A percentile compares a stretch with the other conserved stretches of the same genome.
phyloP scores from a whole-genome alignment of 2,797 vertebrate genomes.

The Ictinia mississippiensis region DNA sequence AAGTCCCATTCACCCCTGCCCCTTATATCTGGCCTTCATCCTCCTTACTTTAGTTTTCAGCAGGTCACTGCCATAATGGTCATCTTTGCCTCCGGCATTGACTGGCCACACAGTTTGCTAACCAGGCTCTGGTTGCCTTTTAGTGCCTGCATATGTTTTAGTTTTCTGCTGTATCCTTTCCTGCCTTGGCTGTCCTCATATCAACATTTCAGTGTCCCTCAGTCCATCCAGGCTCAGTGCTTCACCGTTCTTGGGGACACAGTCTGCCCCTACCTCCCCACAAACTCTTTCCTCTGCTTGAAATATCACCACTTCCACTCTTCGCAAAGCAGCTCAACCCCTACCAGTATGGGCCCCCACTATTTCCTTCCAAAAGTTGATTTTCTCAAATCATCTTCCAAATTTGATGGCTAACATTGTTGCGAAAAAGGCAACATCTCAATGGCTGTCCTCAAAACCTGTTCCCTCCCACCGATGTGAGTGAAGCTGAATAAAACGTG shows the following conservation, averaged over 20 bases:
- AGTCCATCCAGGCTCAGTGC: neutral
- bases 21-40: neutral
- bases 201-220: fast-evolving
- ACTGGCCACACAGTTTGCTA: neutral
- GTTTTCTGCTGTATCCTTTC: neutral
- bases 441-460: neutral
- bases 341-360: fast-evolving
- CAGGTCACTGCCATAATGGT: neutral
- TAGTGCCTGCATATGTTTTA: neutral
- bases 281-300: neutral
- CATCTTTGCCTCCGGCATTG: neutral
- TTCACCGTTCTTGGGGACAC: fast-evolving
- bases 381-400: neutral
- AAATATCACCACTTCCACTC: neutral
- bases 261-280: fast-evolving
- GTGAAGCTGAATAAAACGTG: neutral
- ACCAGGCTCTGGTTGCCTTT: neutral
- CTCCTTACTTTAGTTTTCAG: neutral
- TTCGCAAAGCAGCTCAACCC: neutral
- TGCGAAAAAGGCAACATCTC: neutral
- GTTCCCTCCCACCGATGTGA: neutral
- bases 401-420: neutral
- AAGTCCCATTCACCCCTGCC: fast-evolving
- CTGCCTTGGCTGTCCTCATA: neutral
- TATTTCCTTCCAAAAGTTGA: neutral